phyloP scores from a whole-genome alignment of 1,140 invertebrate genomes.

The Drosophila arawakana region DNA sequence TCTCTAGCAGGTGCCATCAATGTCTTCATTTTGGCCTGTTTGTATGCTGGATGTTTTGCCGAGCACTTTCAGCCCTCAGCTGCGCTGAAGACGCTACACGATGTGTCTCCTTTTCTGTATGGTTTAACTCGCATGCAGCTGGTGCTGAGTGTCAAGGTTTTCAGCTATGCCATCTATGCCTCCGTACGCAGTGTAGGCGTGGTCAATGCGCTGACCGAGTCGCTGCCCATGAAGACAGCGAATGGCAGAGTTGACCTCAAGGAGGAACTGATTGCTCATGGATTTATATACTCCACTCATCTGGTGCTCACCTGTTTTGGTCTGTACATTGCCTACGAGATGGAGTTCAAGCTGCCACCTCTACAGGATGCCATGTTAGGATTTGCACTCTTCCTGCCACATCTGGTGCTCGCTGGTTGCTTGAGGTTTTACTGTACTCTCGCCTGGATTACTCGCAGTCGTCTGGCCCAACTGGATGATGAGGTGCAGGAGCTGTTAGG shows the following conservation, averaged over 20 bases:
- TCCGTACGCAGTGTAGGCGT: conserved; percentile 40
- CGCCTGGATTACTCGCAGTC: conserved; percentile 47
- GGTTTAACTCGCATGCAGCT: conserved; percentile 59
- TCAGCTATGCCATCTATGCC: conserved; percentile 56
- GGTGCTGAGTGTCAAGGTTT: conserved; percentile 59
- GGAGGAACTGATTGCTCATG: conserved; percentile 54
- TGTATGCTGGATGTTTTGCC: conserved; percentile 62
- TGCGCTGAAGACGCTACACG: conserved; percentile 53
- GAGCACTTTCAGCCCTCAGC: conserved; percentile 64
- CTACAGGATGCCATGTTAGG: conserved; percentile 66
- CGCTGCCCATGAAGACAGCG: conserved; percentile 14
- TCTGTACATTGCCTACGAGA: conserved; percentile 73
- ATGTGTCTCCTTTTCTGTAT: conserved; percentile 68
- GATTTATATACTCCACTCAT: conserved; percentile 62
- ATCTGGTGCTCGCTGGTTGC: conserved; percentile 59
- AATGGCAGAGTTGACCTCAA: background rate
- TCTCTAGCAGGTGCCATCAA: conserved; percentile 47
- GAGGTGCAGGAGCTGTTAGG: conserved; percentile 33
- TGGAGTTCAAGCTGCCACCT: conserved; percentile 73
- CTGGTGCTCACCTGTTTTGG: conserved; percentile 49
- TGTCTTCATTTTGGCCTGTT: conserved; percentile 48
- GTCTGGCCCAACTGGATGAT: conserved; percentile 31
- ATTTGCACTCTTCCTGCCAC: conserved; percentile 66
- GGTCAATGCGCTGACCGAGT: conserved; percentile 37
- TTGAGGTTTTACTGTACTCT: conserved; percentile 57